Evolutionary conservation across 1,140 invertebrate species (phyloP).

Genomic region (Anthonomus grandis): DNA sequence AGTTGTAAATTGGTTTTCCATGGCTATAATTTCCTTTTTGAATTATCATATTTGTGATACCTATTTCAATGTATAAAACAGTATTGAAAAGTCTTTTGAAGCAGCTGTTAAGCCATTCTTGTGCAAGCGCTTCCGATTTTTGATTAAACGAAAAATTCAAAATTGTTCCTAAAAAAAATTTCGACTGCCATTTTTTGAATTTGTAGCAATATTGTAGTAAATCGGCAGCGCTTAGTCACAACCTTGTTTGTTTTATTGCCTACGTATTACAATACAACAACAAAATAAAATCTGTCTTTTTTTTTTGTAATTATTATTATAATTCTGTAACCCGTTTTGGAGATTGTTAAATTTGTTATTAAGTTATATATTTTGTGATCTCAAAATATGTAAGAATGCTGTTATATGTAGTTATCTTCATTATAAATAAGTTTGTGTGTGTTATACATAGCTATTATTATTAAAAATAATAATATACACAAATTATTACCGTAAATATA

Average conservation of each 20-base stretch:
- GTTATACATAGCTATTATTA: slow-evolving; percentile 44
- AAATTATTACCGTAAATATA: slow-evolving; percentile 47
- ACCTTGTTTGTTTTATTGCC: too few relatives aligned
- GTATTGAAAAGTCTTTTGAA: neutral
- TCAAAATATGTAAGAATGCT: slow-evolving; percentile 48
- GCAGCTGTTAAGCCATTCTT: neutral
- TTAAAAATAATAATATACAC: slow-evolving; percentile 42
- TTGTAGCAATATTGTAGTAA: slow-evolving; percentile 31
- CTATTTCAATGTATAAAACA: neutral
- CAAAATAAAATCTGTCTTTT: too few relatives aligned
- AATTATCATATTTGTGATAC: too few relatives aligned
- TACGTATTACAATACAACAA: too few relatives aligned
- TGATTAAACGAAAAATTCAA: slow-evolving; percentile 28
- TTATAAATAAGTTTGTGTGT: slow-evolving; percentile 44
- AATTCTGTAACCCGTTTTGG: too few relatives aligned
- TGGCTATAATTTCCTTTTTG: too few relatives aligned
- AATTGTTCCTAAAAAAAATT: slow-evolving; percentile 40
- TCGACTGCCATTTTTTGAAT: slow-evolving; percentile 39
- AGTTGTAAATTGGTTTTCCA: too few relatives aligned
- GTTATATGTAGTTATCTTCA: slow-evolving; percentile 41
- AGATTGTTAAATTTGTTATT: slow-evolving; percentile 47
- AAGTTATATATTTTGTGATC: slow-evolving; percentile 48
- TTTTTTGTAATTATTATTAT: too few relatives aligned
- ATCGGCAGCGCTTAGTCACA: slow-evolving; percentile 2
- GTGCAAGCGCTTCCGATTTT: neutral